A percentile compares a stretch with the other conserved stretches of the same genome.
These are phyloP conservation scores for Aphrocallistes beatrix DNA, from an alignment of 37 sponge, comb jelly and placozoan species.

Conservation along the genomic window DNA sequence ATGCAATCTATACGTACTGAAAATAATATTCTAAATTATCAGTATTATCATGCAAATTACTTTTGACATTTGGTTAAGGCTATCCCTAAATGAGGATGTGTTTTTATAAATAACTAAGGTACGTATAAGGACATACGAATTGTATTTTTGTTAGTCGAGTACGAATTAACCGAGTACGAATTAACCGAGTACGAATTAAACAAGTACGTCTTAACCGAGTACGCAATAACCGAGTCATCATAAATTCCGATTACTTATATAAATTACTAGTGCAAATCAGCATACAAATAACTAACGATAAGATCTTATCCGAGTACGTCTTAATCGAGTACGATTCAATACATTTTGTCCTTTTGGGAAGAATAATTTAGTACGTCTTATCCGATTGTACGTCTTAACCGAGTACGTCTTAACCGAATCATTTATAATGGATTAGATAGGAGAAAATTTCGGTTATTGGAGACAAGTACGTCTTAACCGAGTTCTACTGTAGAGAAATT, in stretches of 20 bases:
- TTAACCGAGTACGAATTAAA: too few species aligned
- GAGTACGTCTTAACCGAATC: constrained; percentile 9
- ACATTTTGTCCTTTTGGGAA: not conserved
- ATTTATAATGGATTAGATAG: too few species aligned
- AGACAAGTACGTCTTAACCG: too few species aligned
- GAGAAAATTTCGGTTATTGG: too few species aligned
- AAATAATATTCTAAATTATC: not conserved
- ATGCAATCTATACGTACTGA: not conserved
- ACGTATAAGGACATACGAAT: not conserved
- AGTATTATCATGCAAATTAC: not conserved
- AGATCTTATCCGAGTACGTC: not conserved
- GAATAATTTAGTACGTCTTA: not conserved
- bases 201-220: too few species aligned
- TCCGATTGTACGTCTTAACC: not conserved
- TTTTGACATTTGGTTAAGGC: not conserved
- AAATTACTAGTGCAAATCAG: too few species aligned
- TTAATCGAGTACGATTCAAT: not conserved
- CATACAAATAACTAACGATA: too few species aligned
- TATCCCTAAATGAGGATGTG: not conserved
- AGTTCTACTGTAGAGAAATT: too few species aligned
- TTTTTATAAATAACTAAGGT: not conserved
- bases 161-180: not conserved
- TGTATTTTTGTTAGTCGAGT: not conserved
- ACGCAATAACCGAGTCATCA: too few species aligned
- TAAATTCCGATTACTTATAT: too few species aligned